Percentiles rank a stretch among this genome's conserved stretches.
Conservation (phyloP, 2,113 vertebrate species). For the Tauraco erythrolophus region DNA sequence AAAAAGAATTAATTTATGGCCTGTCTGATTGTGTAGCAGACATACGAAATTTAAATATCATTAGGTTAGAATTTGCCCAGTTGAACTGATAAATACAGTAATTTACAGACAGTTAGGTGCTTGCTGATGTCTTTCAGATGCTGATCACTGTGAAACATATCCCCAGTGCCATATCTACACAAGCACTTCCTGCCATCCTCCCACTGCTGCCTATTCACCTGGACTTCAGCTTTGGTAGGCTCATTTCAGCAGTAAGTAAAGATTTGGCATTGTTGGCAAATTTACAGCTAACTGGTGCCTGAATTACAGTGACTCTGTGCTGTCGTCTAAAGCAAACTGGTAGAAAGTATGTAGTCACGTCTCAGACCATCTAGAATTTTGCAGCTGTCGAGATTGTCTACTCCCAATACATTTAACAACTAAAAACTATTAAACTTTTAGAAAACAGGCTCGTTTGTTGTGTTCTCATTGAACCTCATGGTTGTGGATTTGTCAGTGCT, state of each 20-base stretch:
- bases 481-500: background rate
- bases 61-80: background rate
- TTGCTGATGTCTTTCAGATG: background rate
- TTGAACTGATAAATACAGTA: background rate
- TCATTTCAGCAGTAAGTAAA: background rate
- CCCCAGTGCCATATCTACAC: background rate
- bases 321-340: background rate
- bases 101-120: conserved; percentile 15
- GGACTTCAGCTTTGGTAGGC: background rate
- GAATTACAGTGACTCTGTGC: background rate
- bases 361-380: background rate
- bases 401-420: background rate
- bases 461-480: background rate
- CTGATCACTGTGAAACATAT: background rate
- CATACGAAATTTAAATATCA: background rate
- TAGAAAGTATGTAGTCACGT: background rate
- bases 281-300: background rate
- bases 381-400: background rate
- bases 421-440: background rate
- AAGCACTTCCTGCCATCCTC: background rate
- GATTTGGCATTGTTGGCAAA: background rate
- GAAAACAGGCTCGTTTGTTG: background rate
- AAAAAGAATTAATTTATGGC: background rate
- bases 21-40: background rate
- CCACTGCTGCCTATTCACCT: background rate